Conservation (phyloP, 2,113 vertebrate genomes). For the Donacobius atricapilla region DNA sequence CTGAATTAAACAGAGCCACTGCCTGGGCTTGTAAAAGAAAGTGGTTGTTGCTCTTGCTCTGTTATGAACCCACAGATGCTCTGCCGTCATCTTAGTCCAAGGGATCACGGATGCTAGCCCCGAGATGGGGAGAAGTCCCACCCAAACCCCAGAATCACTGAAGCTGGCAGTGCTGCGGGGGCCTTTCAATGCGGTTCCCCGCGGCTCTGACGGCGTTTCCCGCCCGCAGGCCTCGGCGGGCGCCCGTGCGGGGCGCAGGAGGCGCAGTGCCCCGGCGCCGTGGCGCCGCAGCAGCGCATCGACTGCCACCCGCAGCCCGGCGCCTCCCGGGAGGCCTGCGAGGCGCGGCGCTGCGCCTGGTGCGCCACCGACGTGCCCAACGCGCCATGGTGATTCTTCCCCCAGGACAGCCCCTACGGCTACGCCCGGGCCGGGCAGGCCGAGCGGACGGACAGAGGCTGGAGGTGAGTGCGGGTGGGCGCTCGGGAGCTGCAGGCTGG, state of each 20-base stretch:
- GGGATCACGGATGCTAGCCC: rapidly evolving
- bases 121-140: background rate
- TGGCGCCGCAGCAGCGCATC: background rate
- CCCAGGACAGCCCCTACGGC: background rate
- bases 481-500: rapidly evolving
- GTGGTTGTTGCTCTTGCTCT: rapidly evolving
- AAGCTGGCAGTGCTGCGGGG: background rate
- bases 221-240: background rate
- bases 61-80: background rate
- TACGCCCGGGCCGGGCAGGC: background rate
- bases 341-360: background rate
- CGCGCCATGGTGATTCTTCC: conserved; percentile 28
- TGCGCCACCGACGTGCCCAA: background rate
- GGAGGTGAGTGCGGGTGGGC: background rate
- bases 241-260: background rate
- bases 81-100: background rate
- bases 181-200: rapidly evolving
- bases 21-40: background rate
- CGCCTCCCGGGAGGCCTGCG: background rate
- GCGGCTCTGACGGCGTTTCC: background rate
- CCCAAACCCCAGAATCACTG: background rate
- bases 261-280: rapidly evolving
- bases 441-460: background rate
- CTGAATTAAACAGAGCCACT: background rate
- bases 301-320: background rate